Conservation (phyloP, 2,113 vertebrate genomes). For the Procavia capensis region DNA sequence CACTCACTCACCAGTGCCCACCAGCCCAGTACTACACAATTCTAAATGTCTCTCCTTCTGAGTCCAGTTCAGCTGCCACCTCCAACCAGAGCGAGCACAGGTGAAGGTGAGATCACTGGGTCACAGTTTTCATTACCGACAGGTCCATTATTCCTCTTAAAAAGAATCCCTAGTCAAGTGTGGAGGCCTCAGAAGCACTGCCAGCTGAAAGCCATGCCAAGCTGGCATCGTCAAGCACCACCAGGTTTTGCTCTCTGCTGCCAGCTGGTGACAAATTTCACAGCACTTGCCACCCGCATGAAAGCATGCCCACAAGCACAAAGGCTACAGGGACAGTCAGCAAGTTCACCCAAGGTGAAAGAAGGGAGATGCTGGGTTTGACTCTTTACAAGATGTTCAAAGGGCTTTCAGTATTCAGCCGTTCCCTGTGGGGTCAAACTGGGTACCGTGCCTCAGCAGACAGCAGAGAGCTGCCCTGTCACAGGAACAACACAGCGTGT, state of each 20-base stretch:
- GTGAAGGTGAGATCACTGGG: not conserved
- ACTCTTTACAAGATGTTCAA: rapidly evolving
- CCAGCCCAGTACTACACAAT: not conserved
- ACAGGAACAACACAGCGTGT: rapidly evolving
- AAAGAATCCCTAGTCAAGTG: not conserved
- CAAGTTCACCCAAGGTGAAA: not conserved
- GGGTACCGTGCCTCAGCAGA: not conserved
- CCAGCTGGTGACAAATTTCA: not conserved
- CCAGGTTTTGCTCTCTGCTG: not conserved
- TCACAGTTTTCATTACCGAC: not conserved
- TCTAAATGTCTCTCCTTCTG: not conserved
- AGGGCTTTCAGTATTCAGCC: not conserved
- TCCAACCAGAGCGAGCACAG: not conserved
- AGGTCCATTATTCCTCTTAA: not conserved
- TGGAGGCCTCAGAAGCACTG: not conserved
- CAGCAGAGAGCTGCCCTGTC: rapidly evolving
- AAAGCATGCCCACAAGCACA: not conserved
- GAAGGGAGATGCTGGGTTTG: rapidly evolving
- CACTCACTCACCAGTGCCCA: not conserved
- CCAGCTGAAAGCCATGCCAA: not conserved
- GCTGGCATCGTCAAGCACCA: not conserved
- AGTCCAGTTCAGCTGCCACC: not conserved
- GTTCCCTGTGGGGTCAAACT: rapidly evolving
- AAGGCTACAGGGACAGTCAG: rapidly evolving
- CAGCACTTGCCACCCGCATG: not conserved